phyloP scores from a whole-genome alignment of 2,888 invertebrate genomes.

The Tenthredo amoena region DNA sequence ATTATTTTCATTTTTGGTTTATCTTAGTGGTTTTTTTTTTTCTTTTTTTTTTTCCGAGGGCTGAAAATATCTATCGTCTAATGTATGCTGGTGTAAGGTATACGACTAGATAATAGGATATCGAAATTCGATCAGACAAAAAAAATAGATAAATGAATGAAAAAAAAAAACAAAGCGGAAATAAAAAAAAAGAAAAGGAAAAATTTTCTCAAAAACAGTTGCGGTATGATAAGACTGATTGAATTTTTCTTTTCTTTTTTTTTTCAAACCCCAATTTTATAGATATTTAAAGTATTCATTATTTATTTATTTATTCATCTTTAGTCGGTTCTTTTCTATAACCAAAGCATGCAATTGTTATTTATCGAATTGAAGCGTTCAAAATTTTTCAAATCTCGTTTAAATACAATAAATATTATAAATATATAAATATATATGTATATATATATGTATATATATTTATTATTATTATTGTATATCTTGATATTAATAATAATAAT shows the following conservation, averaged over 20 bases:
- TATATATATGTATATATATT: conserved; percentile 7
- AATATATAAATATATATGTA: background rate
- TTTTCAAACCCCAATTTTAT: too few relatives aligned
- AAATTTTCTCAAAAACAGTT: too few relatives aligned
- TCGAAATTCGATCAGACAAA: background rate
- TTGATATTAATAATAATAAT: background rate
- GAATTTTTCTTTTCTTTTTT: too few relatives aligned
- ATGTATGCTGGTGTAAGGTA: background rate
- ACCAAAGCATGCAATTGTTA: background rate
- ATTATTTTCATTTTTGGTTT: too few relatives aligned
- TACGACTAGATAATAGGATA: background rate
- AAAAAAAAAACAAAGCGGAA: too few relatives aligned
- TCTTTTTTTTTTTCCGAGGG: background rate
- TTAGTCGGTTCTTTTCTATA: background rate
- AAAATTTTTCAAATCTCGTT: background rate
- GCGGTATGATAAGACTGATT: too few relatives aligned
- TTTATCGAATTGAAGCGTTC: background rate
- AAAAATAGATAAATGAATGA: background rate
- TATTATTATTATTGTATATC: background rate
- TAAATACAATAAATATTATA: too few relatives aligned
- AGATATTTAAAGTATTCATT: too few relatives aligned
- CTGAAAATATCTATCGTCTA: conserved; percentile 22
- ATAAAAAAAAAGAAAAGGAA: too few relatives aligned
- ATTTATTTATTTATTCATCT: too few relatives aligned
- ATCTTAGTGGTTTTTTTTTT: background rate